Base-by-base conservation (phyloP, 1,140 invertebrate species). In the Sinella curviseta region DNA sequence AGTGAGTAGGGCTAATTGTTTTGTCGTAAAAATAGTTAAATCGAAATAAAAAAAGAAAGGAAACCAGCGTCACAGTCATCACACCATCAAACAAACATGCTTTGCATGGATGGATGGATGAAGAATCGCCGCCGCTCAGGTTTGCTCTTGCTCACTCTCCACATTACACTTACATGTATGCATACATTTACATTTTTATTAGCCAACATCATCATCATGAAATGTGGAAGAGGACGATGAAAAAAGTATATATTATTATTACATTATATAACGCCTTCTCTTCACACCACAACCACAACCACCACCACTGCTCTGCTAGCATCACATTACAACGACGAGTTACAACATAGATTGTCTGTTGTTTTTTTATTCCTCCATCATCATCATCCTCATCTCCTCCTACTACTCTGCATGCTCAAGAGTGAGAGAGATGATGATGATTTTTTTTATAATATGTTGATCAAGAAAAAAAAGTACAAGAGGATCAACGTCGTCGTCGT, bases 1-100 rank as follows among this genome's bases (percentile, higher is more conserved):
- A 12, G 16, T 65, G 24, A 26, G 26, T 16, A 65, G 8, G 24
- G 65, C 65, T 70, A 70, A 70, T 70, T 70, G 65, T 24, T 70
- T 3, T 70, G 65, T 70, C 65, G 65, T 70, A 70, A 70, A 70
- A 70, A 60, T 12, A 60, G 39, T 48, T 20, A 20, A n/a, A n/a
- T n/a, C n/a, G n/a, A n/a, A n/a, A n/a, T n/a, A n/a, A n/a, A n/a
- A n/a, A n/a, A n/a, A n/a, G n/a, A n/a, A n/a, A n/a, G n/a, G n/a
- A n/a, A n/a, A n/a, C n/a, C n/a, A n/a, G n/a, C n/a, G n/a, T n/a
- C n/a, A n/a, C n/a, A n/a, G n/a, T n/a, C n/a, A n/a, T n/a, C n/a
- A n/a, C n/a, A n/a, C n/a, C n/a, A n/a, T n/a, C n/a, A n/a, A n/a
- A n/a, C n/a, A n/a, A n/a, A n/a, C n/a, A n/a, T n/a, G n/a, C n/a